These are phyloP conservation scores for Centroberyx gerrardi DNA, from an alignment of 2,797 vertebrate genomes.

Conservation along the genomic window DNA sequence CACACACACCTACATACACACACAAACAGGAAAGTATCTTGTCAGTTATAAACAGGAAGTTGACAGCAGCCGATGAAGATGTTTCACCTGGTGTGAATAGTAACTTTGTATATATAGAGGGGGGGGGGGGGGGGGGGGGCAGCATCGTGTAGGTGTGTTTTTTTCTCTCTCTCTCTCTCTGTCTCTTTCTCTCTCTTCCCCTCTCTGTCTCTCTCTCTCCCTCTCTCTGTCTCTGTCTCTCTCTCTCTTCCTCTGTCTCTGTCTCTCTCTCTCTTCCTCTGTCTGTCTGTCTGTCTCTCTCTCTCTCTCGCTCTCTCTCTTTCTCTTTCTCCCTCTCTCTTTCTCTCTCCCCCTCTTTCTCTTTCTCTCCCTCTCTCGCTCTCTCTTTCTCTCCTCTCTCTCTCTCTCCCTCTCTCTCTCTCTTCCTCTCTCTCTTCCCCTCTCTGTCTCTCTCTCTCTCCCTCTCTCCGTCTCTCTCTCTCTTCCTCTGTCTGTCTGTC, in stretches of 20 bases:
- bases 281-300: too few relatives aligned
- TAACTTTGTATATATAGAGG: not conserved
- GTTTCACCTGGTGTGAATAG: constrained; percentile 1
- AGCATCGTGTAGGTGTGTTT: constrained; percentile 22
- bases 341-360: not conserved
- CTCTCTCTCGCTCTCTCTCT: too few relatives aligned
- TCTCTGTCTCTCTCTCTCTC: too few relatives aligned
- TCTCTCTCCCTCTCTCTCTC: not conserved
- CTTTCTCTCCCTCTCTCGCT: not conserved
- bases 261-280: not conserved
- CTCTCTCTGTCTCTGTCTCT: too few relatives aligned
- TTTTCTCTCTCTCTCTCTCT: not conserved
- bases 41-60: constrained; percentile 42
- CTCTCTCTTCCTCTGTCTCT: not conserved
- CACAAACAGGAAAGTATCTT: not conserved
- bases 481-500: too few relatives aligned
- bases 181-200: not conserved
- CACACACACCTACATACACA: constrained; percentile 17
- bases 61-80: constrained; percentile 17
- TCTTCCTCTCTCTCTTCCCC: too few relatives aligned
- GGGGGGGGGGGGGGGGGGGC: not conserved
- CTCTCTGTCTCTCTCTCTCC: too few relatives aligned
- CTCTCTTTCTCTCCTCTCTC: not conserved
- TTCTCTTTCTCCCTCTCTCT: too few relatives aligned
- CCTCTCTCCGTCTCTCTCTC: too few relatives aligned